Percentiles rank a stretch among this genome's conserved stretches.
These are phyloP conservation scores for Meloidogyne chitwoodi DNA, from an alignment of 1,140 invertebrate genomes.

Conservation along the genomic window DNA sequence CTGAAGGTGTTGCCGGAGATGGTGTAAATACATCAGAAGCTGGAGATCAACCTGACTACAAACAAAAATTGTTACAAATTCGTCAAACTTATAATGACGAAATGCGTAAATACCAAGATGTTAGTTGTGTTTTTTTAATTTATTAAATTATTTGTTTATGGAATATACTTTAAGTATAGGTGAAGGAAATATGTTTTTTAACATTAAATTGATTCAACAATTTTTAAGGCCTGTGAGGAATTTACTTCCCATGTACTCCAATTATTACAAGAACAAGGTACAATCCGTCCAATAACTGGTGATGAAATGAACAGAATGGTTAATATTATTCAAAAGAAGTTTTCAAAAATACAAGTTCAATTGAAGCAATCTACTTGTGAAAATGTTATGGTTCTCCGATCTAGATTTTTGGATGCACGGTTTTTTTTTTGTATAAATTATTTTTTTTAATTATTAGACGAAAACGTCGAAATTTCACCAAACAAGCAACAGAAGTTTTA, in stretches of 20 bases:
- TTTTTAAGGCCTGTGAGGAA: slow-evolving; percentile 88
- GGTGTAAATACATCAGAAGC: slow-evolving; percentile 68
- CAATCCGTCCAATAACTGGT: slow-evolving; percentile 66
- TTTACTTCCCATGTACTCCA: slow-evolving; percentile 99
- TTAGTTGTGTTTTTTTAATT: slow-evolving; percentile 49
- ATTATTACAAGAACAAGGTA: slow-evolving; percentile 89
- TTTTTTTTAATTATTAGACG: slow-evolving; percentile 67
- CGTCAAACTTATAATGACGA: slow-evolving; percentile 98
- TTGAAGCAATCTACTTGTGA: slow-evolving; percentile 99
- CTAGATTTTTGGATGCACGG: slow-evolving; percentile 61
- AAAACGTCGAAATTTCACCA: slow-evolving; percentile 98
- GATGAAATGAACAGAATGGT: slow-evolving; percentile 91
- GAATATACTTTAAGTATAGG: too few relatives aligned
- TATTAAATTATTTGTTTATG: background rate
- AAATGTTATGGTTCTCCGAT: slow-evolving; percentile 98
- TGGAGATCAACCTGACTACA: slow-evolving; percentile 97
- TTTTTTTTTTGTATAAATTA: slow-evolving; percentile 15
- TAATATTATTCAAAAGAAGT: slow-evolving; percentile 98
- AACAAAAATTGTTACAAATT: slow-evolving; percentile 97
- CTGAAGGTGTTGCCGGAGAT: slow-evolving; percentile 82
- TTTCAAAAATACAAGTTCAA: slow-evolving; percentile 99
- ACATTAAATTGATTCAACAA: background rate
- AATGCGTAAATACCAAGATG: slow-evolving; percentile 96
- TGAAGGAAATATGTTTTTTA: too few relatives aligned
- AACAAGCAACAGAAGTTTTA: slow-evolving; percentile 97